Evolutionary conservation across 2,888 invertebrate genomes (phyloP), one percentile per base, ranked within the genome.

Genomic region (Cecidostiba fungosa): DNA sequence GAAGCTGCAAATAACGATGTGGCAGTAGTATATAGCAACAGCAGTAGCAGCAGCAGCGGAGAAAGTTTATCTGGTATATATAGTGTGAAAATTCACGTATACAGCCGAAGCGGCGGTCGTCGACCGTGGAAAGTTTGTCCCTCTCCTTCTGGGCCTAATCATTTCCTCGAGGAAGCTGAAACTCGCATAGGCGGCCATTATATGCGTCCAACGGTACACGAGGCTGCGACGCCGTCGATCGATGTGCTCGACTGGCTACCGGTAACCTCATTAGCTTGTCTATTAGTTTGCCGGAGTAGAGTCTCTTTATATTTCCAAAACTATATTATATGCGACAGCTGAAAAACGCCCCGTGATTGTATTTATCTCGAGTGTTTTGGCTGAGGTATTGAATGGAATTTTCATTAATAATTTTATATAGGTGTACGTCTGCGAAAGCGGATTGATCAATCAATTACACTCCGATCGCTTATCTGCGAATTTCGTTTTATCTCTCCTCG

Each of bases 231-330:
- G 39, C 29, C 32, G 29, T 12, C 87, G 74, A 86, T 87, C 88
- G 87, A 88, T 87, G 85, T 80, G 73, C 81, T 77, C 76, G 39
- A 39, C 32, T 76, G 70, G 77, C 85, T 36, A 89, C 88, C 82
- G 82, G 86, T 89, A 89, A 89, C 88, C 88, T 89, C 88, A 85
- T 89, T 89, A 89, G 79, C 80, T 85, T 85, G 85, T 86, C 87
- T 86, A 84, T 77, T 83, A 83, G 70, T 16, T 23, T 16, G 54
- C 39, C 47, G 16, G 29, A 8, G 6, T 0, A 23, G 16, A 1
- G 19, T 2, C 5, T 29, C 54, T 76, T 50, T 69, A 47, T 50
- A 23, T n/a, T n/a, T 69, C 69, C 69, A 69, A 54, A n/a, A n/a
- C n/a, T n/a, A n/a, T n/a, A n/a, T n/a, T n/a, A n/a, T n/a, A n/a